phyloP scores from a whole-genome alignment of 2,113 vertebrate genomes.

The Melanostigma gelatinosum region DNA sequence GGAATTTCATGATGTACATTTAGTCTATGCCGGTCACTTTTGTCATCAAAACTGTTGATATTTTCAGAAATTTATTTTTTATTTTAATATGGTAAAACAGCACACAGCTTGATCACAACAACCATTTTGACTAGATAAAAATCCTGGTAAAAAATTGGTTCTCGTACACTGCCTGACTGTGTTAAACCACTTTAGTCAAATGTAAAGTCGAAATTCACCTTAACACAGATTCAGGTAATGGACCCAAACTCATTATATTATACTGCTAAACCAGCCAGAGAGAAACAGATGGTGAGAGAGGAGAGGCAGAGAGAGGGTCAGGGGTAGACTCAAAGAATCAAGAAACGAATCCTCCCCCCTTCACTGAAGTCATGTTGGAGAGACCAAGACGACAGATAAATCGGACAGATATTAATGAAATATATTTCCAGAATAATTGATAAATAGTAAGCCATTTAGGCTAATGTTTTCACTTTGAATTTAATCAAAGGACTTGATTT shows the following conservation, averaged over 20 bases:
- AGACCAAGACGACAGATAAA: background rate
- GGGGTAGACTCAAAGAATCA: background rate
- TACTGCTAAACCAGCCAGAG: conserved; percentile 15
- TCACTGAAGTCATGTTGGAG: background rate
- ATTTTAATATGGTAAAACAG: background rate
- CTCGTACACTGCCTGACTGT: background rate
- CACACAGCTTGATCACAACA: background rate
- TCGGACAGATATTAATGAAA: background rate
- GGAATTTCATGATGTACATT: background rate
- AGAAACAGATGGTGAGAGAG: conserved; percentile 16
- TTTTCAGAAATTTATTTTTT: background rate
- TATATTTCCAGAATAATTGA: background rate
- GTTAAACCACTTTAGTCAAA: background rate
- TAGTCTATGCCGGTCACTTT: background rate
- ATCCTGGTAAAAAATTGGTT: background rate
- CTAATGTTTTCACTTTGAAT: background rate
- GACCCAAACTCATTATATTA: background rate
- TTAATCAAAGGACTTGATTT: background rate
- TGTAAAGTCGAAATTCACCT: background rate
- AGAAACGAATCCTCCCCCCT: background rate
- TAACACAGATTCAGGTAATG: conserved; percentile 18
- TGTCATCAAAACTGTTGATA: background rate
- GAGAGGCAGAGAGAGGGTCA: background rate
- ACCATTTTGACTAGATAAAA: background rate
- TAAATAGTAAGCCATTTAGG: background rate